Evolutionary conservation across 2,888 invertebrate genomes (phyloP).

Genomic region (Doris montereyensis): DNA sequence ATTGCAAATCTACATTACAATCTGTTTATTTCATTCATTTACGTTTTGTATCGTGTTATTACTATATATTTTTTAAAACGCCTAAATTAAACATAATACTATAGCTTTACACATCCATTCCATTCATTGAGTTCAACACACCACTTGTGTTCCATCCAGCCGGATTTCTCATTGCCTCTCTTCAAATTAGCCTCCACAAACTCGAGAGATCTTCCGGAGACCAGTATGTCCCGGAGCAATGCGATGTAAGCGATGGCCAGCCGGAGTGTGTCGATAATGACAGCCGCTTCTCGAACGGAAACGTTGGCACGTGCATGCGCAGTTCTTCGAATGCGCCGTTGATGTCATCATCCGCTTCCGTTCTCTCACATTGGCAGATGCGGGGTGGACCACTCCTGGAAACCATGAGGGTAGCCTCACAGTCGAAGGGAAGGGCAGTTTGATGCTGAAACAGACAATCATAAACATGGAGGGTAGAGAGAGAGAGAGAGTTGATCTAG

Average conservation of each 20-base stretch:
- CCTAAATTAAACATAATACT: no score
- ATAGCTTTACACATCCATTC: no score
- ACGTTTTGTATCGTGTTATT: no score
- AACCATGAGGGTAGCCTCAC: background rate
- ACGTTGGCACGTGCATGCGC: conserved; percentile 94
- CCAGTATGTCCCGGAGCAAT: conserved; percentile 81
- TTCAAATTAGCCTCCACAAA: conserved; percentile 93
- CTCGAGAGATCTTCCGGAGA: conserved; percentile 87
- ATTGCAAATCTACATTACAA: no score
- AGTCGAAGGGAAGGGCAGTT: no score
- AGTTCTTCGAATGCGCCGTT: conserved; percentile 93
- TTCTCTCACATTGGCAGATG: conserved; percentile 94
- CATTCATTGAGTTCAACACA: no score
- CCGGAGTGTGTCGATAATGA: conserved; percentile 98
- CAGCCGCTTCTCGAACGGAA: conserved; percentile 97
- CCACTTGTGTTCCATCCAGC: conserved; percentile 96
- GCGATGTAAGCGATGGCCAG: conserved; percentile 98
- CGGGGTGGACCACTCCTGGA: conserved; percentile 81
- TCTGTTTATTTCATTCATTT: no score
- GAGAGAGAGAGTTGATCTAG: no score
- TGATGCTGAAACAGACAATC: no score
- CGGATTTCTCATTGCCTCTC: conserved; percentile 80
- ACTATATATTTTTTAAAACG: no score
- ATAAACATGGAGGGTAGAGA: no score
- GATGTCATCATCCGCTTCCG: conserved; percentile 98